Base-by-base conservation (phyloP, 1,140 invertebrate genomes). In the Apis mellifera region DNA sequence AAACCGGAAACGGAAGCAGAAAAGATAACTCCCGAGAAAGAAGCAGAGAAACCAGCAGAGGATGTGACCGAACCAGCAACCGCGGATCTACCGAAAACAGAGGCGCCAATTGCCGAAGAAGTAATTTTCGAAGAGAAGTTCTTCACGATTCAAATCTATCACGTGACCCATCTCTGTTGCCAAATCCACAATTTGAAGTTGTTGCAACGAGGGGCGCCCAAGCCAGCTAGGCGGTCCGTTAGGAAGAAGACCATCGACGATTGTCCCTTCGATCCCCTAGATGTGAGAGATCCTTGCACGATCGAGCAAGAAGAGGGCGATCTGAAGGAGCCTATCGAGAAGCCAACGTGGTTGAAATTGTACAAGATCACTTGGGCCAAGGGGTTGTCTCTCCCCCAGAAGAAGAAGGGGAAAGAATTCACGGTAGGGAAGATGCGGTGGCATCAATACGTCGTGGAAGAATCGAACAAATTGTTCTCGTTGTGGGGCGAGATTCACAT, bases 401-500 rank as follows among this genome's bases (percentile, higher is more conserved):
- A 83, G 69, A 75, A 73, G 9, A 81, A 62, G 7, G 64, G 9
- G 19, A 73, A 82, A 23, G 75, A 87, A 11, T 3, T 26, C 0
- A 13, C 23, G n/a, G 3, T 2, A 9, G 72, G 55, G 0, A 90
- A 90, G 68, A 64, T 85, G 65, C 85, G 86, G 0, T 93, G 92
- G 92, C 91, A 93, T 64, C 81, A 91, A 21, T 93, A 86, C 71
- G 72, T 85, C 8, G 87, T 93, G 1, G 88, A 92, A 11, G 85
- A 90, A n/a, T 68, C 85, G 0, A 79, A 84, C 21, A 88, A 88
- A 19, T 57, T 93, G 0, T 93, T 90, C 72, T 90, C 91, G 0
- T 80, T 93, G 1, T 92, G 90, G 90, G 89, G 90, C 11, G 83
- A 90, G 19, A 76, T 90, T 23, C 92, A 93, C 73, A 86, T 91